phyloP scores from a whole-genome alignment of 2,888 invertebrate genomes.

The Chymomyza amoena region DNA sequence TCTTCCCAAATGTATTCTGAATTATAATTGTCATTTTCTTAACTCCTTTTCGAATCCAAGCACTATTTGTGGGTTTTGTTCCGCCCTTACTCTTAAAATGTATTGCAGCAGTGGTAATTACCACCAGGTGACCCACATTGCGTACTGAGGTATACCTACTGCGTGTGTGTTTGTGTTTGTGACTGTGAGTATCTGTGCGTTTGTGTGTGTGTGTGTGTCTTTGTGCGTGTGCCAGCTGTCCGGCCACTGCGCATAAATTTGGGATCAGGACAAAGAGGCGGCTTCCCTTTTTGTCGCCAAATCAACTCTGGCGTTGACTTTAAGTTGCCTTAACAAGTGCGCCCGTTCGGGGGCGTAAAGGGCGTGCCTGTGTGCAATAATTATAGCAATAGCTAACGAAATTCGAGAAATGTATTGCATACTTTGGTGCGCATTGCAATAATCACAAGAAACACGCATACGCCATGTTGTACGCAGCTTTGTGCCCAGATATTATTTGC shows the following conservation, averaged over 20 bases:
- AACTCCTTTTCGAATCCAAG: too few relatives aligned
- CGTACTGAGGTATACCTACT: too few relatives aligned
- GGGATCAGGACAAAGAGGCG: conserved; percentile 36
- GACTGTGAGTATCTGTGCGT: neutral
- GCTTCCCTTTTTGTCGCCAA: conserved; percentile 8
- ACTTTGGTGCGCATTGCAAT: conserved; percentile 42
- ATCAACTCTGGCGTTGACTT: conserved; percentile 3
- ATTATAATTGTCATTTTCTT: too few relatives aligned
- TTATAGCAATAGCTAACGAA: conserved; percentile 1
- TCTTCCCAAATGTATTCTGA: too few relatives aligned
- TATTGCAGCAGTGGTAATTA: too few relatives aligned
- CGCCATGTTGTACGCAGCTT: conserved; percentile 8
- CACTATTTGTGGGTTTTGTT: too few relatives aligned
- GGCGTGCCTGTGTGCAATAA: neutral
- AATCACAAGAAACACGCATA: conserved; percentile 33
- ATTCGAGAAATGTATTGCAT: conserved; percentile 39
- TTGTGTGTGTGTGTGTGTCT: neutral
- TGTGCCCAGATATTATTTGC: neutral
- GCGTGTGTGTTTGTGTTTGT: conserved; percentile 6
- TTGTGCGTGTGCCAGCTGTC: neutral
- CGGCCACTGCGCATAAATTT: conserved; percentile 26
- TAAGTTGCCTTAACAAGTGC: neutral
- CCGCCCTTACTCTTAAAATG: too few relatives aligned
- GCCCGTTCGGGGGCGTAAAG: neutral
- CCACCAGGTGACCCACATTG: too few relatives aligned